phyloP scores from a whole-genome alignment of 2,113 vertebrate species.

The Protobothrops flavoviridis region DNA sequence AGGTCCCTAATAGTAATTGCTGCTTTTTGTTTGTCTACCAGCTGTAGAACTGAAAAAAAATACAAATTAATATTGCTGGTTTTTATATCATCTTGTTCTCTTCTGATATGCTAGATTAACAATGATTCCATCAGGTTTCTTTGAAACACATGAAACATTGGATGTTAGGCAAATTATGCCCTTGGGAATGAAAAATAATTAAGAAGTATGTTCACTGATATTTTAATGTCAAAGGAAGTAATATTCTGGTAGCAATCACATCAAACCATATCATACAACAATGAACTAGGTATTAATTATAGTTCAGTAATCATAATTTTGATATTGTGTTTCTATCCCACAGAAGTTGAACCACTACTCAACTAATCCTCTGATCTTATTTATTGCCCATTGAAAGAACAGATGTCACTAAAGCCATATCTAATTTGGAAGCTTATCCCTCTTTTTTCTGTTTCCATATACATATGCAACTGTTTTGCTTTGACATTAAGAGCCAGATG shows the following conservation, averaged over 20 bases:
- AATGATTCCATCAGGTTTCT: conserved; percentile 34
- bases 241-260: conserved; percentile 48
- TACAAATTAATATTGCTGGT: conserved; percentile 2
- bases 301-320: conserved; percentile 24
- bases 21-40: conserved; percentile 15
- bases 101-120: conserved; percentile 42
- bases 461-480: neutral
- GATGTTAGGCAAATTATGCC: conserved; percentile 8
- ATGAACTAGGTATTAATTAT: conserved; percentile 47
- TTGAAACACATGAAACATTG: conserved; percentile 25
- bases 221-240: conserved; percentile 62
- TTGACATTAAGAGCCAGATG: neutral
- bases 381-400: neutral
- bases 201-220: conserved; percentile 58
- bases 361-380: conserved; percentile 11
- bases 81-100: conserved; percentile 39
- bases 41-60: conserved; percentile 24
- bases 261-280: conserved; percentile 54
- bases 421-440: neutral
- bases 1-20: neutral
- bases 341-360: conserved; percentile 8
- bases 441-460: neutral
- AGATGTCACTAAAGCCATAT: conserved; percentile 29
- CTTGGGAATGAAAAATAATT: conserved; percentile 47
- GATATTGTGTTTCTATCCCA: conserved; percentile 41